Evolutionary conservation across 2,888 invertebrate genomes (phyloP), one percentile per base, ranked within the genome.

Genomic region (Apoderus coryli): DNA sequence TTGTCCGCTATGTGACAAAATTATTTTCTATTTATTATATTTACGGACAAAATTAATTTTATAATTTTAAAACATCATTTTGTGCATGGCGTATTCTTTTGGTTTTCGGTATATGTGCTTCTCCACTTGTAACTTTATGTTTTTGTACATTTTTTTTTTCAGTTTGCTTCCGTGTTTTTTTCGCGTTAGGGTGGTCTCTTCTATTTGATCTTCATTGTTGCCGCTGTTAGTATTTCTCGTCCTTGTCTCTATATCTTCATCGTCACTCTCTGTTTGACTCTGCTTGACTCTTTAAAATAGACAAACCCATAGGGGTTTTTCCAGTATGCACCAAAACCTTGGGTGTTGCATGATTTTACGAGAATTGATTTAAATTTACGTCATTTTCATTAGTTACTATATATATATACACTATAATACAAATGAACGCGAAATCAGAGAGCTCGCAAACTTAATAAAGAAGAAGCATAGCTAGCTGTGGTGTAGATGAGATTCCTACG

Each of bases 81-180:
- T 27, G 14, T 19, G 27, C 27, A 27, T 27, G 27, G 3, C 27
- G 15, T 27, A 27, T 27, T 27, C 7, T 13, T 27, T 27, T 27
- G 27, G 15, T 27, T 27, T 27, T 27, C 27, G 27, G 10, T 9
- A 16, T 16, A 27, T 27, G 27, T 15, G 14, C 27, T 27, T 27
- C 27, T 27, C 27, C 27, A 27, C 27, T 27, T 27, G 27, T 27
- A 27, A 27, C 27, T 27, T 19, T 27, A 27, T 14, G 27, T 27
- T 27, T 27, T 27, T 27, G 27, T 27, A 27, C 27, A n/a, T 13
- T 27, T 15, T 15, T 27, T 27, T 27, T 27, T 27, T 10, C 27
- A 15, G 27, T 16, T 16, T 27, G 14, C 27, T 14, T 27, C 27
- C 15, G 14, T 27, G 14, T 14, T 27, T 27, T 2, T 16, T 16